phyloP scores from a whole-genome alignment of 37 sponge, comb jelly and placozoan genomes.

The Tethya wilhelma region DNA sequence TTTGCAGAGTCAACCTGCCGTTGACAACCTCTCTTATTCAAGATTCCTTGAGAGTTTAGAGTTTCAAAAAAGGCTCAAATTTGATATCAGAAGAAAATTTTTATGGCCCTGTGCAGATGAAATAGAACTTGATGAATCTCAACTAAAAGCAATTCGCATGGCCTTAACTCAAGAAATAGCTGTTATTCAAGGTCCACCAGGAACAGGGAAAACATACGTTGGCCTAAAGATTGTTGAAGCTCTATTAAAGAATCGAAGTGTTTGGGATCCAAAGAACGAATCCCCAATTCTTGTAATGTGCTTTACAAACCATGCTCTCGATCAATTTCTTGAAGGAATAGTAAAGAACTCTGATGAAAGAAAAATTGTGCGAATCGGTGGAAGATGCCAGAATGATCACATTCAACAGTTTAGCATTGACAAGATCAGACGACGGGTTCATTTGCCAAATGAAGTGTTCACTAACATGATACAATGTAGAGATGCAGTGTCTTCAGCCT shows the following conservation, averaged over 20 bases:
- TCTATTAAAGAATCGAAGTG: constrained; percentile 51
- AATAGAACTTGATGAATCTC: constrained; percentile 68
- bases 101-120: constrained; percentile 45
- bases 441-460: background rate
- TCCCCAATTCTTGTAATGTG: constrained; percentile 90
- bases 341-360: background rate
- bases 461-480: background rate
- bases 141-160: constrained; percentile 72
- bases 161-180: constrained; percentile 83
- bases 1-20: background rate
- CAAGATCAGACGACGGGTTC: constrained; percentile 9
- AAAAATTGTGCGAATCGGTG: constrained; percentile 83
- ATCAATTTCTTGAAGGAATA: constrained; percentile 89
- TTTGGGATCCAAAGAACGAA: constrained; percentile 47
- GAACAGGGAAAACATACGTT: constrained; percentile 96
- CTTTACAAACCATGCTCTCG: constrained; percentile 96
- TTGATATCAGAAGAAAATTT: constrained; percentile 27
- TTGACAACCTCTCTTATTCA: no score
- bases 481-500: background rate
- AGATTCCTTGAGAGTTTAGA: no score
- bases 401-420: constrained; percentile 38
- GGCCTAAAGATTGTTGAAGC: constrained; percentile 83
- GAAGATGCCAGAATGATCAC: constrained; percentile 71
- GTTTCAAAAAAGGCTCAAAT: no score
- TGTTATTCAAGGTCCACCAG: constrained; percentile 98